These are phyloP conservation scores for Poecilia gillii DNA, from an alignment of 2,797 vertebrate genomes.

Conservation along the genomic window DNA sequence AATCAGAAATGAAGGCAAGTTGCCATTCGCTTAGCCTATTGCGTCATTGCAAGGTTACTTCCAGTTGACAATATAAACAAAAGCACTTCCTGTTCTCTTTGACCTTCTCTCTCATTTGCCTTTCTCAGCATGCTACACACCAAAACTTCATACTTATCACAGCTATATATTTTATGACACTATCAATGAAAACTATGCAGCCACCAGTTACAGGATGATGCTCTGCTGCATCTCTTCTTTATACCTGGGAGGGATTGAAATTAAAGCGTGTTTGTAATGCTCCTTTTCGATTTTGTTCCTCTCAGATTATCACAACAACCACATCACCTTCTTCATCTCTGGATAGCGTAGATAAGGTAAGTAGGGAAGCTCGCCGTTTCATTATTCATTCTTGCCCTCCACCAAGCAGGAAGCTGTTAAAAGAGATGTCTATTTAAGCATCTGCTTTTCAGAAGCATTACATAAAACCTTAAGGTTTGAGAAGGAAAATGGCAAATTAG, in stretches of 20 bases:
- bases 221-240: background rate
- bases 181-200: background rate
- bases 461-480: background rate
- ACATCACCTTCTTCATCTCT: slow-evolving; percentile 1
- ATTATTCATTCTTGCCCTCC: background rate
- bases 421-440: background rate
- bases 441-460: background rate
- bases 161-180: too few relatives aligned
- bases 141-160: background rate
- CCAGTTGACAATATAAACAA: background rate
- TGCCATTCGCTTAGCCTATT: background rate
- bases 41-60: background rate
- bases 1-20: background rate
- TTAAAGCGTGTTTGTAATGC: background rate
- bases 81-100: background rate
- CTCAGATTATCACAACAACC: slow-evolving; percentile 31
- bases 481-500: background rate
- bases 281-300: background rate
- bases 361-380: background rate
- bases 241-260: background rate
- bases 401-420: background rate
- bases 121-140: background rate
- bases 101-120: background rate
- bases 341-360: slow-evolving; percentile 38
- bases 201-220: background rate